Evolutionary conservation across 2,113 vertebrate species (phyloP).

Genomic region (Kryptolebias marmoratus): DNA sequence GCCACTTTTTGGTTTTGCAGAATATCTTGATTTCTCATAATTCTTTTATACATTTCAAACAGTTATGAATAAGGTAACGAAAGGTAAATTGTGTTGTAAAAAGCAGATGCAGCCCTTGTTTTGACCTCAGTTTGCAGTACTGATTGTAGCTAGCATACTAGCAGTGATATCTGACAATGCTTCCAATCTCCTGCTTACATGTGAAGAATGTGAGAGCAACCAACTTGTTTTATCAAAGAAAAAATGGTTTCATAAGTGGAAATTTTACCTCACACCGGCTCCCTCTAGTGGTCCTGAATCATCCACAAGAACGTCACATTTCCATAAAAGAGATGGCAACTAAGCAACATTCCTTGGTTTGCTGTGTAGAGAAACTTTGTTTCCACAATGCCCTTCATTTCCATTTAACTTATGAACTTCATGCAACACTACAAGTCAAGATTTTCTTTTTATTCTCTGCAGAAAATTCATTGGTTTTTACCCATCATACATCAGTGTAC

Average conservation of each 20-base stretch:
- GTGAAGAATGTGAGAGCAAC: no score
- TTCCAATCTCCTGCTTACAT: no score
- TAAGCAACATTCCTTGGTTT: neutral
- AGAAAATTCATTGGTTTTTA: slow-evolving; percentile 40
- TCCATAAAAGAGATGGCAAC: neutral
- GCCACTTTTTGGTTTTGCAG: no score
- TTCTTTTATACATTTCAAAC: no score
- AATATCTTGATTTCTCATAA: no score
- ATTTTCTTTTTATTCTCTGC: slow-evolving; percentile 40
- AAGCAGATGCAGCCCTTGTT: neutral
- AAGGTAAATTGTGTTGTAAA: no score
- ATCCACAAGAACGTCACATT: neutral
- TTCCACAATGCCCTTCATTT: neutral
- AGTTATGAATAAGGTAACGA: no score
- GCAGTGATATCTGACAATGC: no score
- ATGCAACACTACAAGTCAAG: slow-evolving; percentile 11
- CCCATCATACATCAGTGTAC: slow-evolving; percentile 41
- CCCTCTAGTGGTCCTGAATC: slow-evolving; percentile 46
- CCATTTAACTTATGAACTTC: no score
- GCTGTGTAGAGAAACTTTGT: neutral
- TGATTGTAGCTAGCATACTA: no score
- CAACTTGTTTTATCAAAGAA: no score
- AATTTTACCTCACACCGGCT: neutral
- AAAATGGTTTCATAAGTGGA: neutral
- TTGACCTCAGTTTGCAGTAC: no score